Conservation (phyloP, 2,113 vertebrate species). For the Epinephelus cyanopodus region DNA sequence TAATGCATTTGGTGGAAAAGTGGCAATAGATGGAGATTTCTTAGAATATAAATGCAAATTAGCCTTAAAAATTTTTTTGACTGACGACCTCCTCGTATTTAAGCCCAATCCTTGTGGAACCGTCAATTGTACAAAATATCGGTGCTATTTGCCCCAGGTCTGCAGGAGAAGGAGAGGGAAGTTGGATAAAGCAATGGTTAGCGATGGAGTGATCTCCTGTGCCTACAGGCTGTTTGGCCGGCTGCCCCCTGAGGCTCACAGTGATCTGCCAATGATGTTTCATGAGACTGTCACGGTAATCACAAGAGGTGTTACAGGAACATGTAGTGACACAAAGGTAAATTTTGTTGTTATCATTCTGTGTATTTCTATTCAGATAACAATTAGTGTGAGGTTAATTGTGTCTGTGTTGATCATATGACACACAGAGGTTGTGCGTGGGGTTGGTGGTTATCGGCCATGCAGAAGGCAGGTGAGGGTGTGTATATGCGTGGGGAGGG, state of each 20-base stretch:
- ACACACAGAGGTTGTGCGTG: constrained; percentile 51
- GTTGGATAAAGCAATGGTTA: constrained; percentile 45
- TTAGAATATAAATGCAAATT: not conserved
- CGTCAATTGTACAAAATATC: not conserved
- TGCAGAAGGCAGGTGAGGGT: constrained; percentile 77
- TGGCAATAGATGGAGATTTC: too few species aligned
- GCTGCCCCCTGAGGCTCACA: constrained; percentile 65
- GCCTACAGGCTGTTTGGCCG: constrained; percentile 69
- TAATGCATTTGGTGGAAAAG: too few species aligned
- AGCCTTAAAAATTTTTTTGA: not conserved
- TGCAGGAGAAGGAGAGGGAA: constrained; percentile 27
- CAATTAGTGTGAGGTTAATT: constrained; percentile 9
- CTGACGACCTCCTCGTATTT: not conserved
- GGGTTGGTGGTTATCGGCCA: constrained; percentile 58
- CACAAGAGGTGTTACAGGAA: constrained; percentile 21
- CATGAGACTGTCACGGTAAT: constrained; percentile 14
- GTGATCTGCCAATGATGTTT: constrained; percentile 60
- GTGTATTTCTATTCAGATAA: constrained; percentile 24
- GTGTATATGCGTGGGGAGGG: constrained; percentile 58
- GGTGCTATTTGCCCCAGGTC: constrained; percentile 53
- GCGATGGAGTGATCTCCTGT: constrained; percentile 65
- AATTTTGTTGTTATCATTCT: constrained; percentile 26
- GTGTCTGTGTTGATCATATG: constrained; percentile 22
- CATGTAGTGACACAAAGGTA: constrained; percentile 4
- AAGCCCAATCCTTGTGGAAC: not conserved